Evolutionary conservation across 2,113 vertebrate genomes (phyloP), one percentile per base, ranked within the genome.

Genomic region (Catharus fuscescens): DNA sequence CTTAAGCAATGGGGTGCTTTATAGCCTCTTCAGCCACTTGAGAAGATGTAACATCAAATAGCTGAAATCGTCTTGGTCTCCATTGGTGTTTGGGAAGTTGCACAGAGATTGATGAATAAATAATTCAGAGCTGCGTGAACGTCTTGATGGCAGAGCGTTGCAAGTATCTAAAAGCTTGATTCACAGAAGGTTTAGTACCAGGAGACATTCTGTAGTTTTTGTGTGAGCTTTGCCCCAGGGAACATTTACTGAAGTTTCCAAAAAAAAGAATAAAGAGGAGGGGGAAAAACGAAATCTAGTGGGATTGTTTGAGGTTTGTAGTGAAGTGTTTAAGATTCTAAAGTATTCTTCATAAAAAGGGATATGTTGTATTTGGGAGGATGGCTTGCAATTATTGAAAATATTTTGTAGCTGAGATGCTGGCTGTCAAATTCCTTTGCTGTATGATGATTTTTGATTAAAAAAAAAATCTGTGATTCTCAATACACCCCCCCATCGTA

Each of bases 1-100:
- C 97, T 97, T 98, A 98, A 98, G 98, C 98, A 98, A 97, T 97
- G 96, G 98, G 98, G 97, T 97, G 96, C 98, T 98, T 98, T 98
- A 97, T 95, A 95, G 97, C 96, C 97, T 98, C 97, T 98, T 98
- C 98, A 98, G 97, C 98, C 98, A 98, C 98, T 98, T 97, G 97
- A 98, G 98, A 98, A 98, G 98, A 98, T 97, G 98, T 88, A 97
- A 97, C 98, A 98, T 98, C 98, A 98, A 99, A 98, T 98, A 97
- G 97, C 95, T 94, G 96, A 97, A 97, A 97, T 97, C 19, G 5
- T 96, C 97, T 93, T 25, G 42, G 94, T 95, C 97, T 97, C 96
- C 71, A 82, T 48, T 92, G 96, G 95, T 97, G 96, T 97, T 97
- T 78, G 73, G 93, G 84, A 98, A 97, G 96, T 97, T 97, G 97